phyloP scores from a whole-genome alignment of 2,113 vertebrate species.

The Aspiorhynchus laticeps region DNA sequence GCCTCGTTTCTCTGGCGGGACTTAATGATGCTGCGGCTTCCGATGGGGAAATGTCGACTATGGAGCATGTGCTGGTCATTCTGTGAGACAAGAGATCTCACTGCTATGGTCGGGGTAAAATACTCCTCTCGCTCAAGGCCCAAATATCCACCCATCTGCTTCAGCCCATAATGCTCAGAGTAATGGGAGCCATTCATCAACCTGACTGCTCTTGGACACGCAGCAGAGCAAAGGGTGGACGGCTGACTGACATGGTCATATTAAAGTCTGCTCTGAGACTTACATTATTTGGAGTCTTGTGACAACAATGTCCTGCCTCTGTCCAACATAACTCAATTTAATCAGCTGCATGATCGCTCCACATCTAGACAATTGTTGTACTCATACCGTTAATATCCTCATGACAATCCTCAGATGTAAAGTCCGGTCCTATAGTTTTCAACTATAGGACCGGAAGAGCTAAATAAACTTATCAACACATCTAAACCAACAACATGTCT shows the following conservation, averaged over 20 bases:
- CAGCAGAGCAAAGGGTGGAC: conserved; percentile 37
- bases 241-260: conserved; percentile 42
- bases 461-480: no score
- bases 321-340: conserved; percentile 22
- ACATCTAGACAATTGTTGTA: not conserved
- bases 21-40: not conserved
- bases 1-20: not conserved
- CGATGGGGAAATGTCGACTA: not conserved
- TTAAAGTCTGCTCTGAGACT: conserved; percentile 38
- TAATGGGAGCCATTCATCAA: conserved; percentile 67
- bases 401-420: not conserved
- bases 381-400: not conserved
- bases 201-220: conserved; percentile 35
- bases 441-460: no score
- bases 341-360: conserved; percentile 8
- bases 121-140: not conserved
- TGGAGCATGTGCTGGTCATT: not conserved
- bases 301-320: conserved; percentile 36
- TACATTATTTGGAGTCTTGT: conserved; percentile 17
- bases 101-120: not conserved
- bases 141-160: conserved; percentile 21
- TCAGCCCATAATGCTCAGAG: conserved; percentile 55
- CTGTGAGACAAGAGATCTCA: not conserved
- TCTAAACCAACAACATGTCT: no score
- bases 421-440: no score